These are phyloP conservation scores for Nematostella vectensis DNA, from an alignment of 92 coral and sea anemone species.

Conservation along the genomic window DNA sequence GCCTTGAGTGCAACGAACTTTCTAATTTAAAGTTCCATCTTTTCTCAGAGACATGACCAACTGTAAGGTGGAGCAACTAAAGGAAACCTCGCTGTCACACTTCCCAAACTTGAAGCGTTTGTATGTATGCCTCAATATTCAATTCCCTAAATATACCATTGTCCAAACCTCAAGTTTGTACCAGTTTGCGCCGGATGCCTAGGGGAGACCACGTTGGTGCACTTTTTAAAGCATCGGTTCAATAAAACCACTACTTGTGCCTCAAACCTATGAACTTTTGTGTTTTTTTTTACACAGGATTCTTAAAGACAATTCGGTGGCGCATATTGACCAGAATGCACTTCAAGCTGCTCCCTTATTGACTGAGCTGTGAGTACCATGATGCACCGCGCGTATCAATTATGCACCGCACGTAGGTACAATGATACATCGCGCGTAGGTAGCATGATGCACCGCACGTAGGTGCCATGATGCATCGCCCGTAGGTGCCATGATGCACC, in stretches of 20 bases:
- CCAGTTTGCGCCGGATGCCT: not conserved
- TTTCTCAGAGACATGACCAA: slow-evolving; percentile 19
- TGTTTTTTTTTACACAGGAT: slow-evolving; percentile 9
- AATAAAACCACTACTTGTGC: too few species aligned
- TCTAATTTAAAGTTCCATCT: too few species aligned
- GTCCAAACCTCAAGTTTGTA: not conserved
- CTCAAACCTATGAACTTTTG: too few species aligned
- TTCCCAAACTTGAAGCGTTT: slow-evolving; percentile 8
- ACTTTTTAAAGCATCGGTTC: not conserved
- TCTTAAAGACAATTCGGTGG: slow-evolving; percentile 11
- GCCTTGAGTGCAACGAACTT: too few species aligned
- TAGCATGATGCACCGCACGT: too few species aligned
- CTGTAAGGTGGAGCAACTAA: slow-evolving; percentile 10
- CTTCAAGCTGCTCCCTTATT: slow-evolving; percentile 2
- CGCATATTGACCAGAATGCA: slow-evolving; percentile 1
- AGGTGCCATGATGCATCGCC: too few species aligned
- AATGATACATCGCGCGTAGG: too few species aligned
- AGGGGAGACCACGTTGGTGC: not conserved
- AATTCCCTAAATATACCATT: too few species aligned
- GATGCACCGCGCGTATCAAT: not conserved
- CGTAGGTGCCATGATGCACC: too few species aligned
- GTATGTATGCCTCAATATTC: slow-evolving; percentile 8
- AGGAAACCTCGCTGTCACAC: not conserved
- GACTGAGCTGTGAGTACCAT: slow-evolving; percentile 20
- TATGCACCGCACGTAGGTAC: too few species aligned